Evolutionary conservation across 1,140 invertebrate genomes (phyloP).

Genomic region (Frieseomelitta varia): DNA sequence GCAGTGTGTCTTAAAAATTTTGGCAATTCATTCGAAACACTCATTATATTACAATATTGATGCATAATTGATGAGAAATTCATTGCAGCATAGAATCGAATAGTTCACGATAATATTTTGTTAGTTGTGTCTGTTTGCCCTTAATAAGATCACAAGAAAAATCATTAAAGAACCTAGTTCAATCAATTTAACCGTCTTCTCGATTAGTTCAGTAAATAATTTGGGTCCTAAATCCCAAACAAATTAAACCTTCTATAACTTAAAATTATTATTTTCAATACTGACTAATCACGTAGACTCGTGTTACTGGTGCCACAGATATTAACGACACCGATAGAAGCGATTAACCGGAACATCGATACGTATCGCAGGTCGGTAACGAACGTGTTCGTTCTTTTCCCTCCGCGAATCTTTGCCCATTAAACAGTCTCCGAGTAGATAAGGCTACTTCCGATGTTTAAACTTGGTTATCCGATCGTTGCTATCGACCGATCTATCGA

Average conservation of each 20-base stretch:
- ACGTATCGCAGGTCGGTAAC: neutral
- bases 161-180: too few species aligned
- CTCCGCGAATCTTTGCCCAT: neutral
- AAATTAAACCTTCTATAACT: neutral
- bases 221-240: neutral
- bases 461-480: constrained; percentile 1
- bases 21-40: too few species aligned
- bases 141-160: too few species aligned
- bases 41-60: too few species aligned
- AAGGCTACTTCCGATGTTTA: constrained; percentile 12
- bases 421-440: neutral
- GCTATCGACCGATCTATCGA: constrained; percentile 6
- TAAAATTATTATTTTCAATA: neutral
- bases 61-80: too few species aligned
- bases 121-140: too few species aligned
- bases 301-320: neutral
- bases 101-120: too few species aligned
- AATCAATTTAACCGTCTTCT: too few species aligned
- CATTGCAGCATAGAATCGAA: too few species aligned
- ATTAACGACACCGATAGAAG: neutral
- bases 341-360: neutral
- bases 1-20: too few species aligned
- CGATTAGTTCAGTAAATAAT: neutral
- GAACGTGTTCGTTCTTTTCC: neutral
- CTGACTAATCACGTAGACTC: neutral